Conservation (phyloP, 30 jellyfish, hydroid and myxozoan species). For the Nemopilema nomurai region DNA sequence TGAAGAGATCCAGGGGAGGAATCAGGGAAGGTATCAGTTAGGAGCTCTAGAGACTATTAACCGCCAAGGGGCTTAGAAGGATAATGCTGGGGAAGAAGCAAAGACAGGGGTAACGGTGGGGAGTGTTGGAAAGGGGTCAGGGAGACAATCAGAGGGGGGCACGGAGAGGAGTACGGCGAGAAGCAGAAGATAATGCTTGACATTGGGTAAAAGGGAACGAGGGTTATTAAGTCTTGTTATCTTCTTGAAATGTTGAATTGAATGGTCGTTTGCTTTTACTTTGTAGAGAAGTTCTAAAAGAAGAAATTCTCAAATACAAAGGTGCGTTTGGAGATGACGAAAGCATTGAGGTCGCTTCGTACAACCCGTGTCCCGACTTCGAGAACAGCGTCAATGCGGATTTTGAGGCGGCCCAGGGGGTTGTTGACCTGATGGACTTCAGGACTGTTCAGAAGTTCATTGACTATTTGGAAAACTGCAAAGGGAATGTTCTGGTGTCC, state of each 20-base stretch:
- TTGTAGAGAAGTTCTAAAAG: slow-evolving; percentile 49
- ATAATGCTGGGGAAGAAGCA: too few relatives aligned
- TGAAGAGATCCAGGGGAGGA: too few relatives aligned
- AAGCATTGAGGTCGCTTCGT: slow-evolving; percentile 15
- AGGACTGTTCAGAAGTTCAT: slow-evolving; percentile 50
- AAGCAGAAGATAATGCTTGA: too few relatives aligned
- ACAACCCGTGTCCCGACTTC: slow-evolving; percentile 68
- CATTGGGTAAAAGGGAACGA: background rate
- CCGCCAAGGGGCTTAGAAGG: too few relatives aligned
- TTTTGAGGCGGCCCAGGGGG: slow-evolving; percentile 65
- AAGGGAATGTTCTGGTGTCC: slow-evolving; percentile 71
- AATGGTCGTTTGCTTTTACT: too few relatives aligned
- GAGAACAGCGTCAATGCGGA: slow-evolving; percentile 72
- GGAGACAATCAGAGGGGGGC: too few relatives aligned
- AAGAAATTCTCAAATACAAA: slow-evolving; percentile 35
- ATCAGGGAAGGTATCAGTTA: too few relatives aligned
- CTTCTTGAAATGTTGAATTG: too few relatives aligned
- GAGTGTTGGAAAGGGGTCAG: too few relatives aligned
- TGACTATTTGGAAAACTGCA: slow-evolving; percentile 61
- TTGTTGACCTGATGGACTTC: slow-evolving; percentile 54
- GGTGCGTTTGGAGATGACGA: slow-evolving; percentile 39
- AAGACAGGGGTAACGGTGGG: too few relatives aligned
- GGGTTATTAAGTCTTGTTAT: background rate
- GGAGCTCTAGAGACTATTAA: too few relatives aligned
- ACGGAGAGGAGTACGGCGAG: too few relatives aligned